Evolutionary conservation across 2,888 invertebrate genomes (phyloP).

Genomic region (Cerastoderma edule): DNA sequence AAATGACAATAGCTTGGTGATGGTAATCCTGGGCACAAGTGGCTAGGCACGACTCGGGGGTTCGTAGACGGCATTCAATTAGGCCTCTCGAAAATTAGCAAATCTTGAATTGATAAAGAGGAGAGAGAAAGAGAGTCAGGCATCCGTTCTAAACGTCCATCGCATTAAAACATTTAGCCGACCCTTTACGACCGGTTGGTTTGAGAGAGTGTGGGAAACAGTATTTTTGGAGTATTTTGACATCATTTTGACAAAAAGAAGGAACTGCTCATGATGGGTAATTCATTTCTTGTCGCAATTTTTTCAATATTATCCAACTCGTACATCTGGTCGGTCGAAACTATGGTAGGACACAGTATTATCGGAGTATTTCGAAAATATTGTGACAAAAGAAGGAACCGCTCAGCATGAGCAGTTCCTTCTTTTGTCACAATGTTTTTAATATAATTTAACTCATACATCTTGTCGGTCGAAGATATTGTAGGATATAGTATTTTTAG

Average conservation of each 20-base stretch:
- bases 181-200: background rate
- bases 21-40: background rate
- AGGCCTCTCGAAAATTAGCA: background rate
- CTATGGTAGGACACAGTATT: background rate
- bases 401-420: background rate
- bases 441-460: background rate
- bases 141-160: background rate
- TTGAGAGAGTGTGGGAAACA: background rate
- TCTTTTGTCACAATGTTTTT: constrained; percentile 11
- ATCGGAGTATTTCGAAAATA: background rate
- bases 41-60: background rate
- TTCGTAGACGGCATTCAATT: background rate
- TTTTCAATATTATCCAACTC: background rate
- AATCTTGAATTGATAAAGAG: background rate
- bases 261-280: background rate
- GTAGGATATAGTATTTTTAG: background rate
- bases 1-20: background rate
- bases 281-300: constrained; percentile 4
- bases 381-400: too few relatives aligned
- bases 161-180: background rate
- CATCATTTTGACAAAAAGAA: constrained; percentile 15
- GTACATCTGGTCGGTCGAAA: background rate
- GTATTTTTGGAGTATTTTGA: background rate
- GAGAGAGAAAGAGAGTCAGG: background rate
- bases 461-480: too few relatives aligned